Percentiles rank a stretch among this genome's conserved stretches.
These are phyloP conservation scores for Diplogasteroides magnus DNA, from an alignment of 1,140 invertebrate genomes.

Conservation along the genomic window DNA sequence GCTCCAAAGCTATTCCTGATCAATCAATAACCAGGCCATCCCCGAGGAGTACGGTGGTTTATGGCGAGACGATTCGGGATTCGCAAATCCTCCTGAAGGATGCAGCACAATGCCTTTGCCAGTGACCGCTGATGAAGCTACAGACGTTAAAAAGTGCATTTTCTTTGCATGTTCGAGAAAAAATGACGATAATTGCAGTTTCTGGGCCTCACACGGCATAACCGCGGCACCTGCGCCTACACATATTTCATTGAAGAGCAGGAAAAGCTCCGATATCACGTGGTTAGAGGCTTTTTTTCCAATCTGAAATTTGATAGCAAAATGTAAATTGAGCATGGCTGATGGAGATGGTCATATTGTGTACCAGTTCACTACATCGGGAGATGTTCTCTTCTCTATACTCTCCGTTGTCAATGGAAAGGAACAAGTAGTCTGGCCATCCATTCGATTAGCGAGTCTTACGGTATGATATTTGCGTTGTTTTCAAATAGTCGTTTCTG, in stretches of 20 bases:
- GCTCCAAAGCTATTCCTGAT: no score
- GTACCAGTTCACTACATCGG: not conserved
- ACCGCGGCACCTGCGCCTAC: no score
- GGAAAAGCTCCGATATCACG: no score
- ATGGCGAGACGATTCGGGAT: slow-evolving; percentile 28
- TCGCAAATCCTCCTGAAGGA: slow-evolving; percentile 25
- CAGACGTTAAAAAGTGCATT: no score
- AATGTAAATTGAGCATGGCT: no score
- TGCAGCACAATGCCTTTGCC: slow-evolving; percentile 31
- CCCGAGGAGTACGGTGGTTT: slow-evolving; percentile 30
- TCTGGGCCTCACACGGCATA: no score
- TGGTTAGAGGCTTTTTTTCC: no score
- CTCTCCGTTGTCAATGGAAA: not conserved
- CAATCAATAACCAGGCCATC: slow-evolving; percentile 2
- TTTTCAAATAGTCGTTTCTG: no score
- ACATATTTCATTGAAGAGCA: no score
- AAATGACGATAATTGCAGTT: no score
- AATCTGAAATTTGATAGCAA: no score
- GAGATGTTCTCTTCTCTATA: not conserved
- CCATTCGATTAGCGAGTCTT: not conserved
- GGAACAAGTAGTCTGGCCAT: not conserved
- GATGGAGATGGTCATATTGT: not conserved
- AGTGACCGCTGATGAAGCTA: slow-evolving; percentile 7
- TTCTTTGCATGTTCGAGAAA: no score
- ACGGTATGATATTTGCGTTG: not conserved